A percentile compares a stretch with the other conserved stretches of the same genome.
These are phyloP conservation scores for Paraescarpia echinospica DNA, from an alignment of 1,140 invertebrate species.

Conservation along the genomic window DNA sequence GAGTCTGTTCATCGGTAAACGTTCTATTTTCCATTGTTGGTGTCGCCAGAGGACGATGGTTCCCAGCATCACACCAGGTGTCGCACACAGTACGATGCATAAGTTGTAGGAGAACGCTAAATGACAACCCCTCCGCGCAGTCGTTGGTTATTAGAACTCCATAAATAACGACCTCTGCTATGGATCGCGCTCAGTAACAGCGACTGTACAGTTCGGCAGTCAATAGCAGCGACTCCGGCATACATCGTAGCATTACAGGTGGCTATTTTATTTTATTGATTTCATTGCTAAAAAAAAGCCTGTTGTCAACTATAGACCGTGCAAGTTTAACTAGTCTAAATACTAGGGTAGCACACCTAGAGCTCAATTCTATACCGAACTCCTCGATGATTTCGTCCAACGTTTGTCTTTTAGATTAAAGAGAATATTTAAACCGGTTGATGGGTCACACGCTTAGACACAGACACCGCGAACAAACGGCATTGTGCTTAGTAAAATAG, in stretches of 20 bases:
- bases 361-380: background rate
- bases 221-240: background rate
- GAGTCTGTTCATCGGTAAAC: too few relatives aligned
- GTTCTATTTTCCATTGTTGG: too few relatives aligned
- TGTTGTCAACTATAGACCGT: background rate
- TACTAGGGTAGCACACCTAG: background rate
- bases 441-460: background rate
- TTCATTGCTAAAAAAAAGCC: background rate
- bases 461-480: background rate
- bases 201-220: too few relatives aligned
- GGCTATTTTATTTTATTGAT: background rate
- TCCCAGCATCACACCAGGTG: background rate
- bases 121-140: background rate
- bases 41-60: background rate
- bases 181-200: too few relatives aligned
- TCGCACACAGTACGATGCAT: background rate
- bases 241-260: background rate
- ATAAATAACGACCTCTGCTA: too few relatives aligned
- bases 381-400: background rate
- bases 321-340: background rate
- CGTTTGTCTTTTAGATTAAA: background rate
- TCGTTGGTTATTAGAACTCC: too few relatives aligned
- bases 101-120: background rate
- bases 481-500: background rate
- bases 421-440: background rate